Evolutionary conservation across 1,140 invertebrate genomes (phyloP), one percentile per base, ranked within the genome.

Genomic region (Heliconius congener): DNA sequence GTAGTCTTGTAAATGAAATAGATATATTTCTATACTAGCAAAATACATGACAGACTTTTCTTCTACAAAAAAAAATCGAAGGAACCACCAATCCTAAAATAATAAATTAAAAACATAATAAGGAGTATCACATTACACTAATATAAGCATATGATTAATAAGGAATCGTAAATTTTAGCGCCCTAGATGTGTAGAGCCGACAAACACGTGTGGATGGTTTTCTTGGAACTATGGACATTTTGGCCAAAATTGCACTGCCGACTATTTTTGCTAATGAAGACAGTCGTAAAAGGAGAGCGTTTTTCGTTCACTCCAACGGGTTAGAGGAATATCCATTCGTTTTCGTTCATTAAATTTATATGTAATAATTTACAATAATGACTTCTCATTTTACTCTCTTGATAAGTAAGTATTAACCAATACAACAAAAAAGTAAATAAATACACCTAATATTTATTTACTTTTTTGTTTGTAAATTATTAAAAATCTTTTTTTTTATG

Each of bases 61-160:
- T 11, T 11, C 2, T 11, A 66, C 3, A 13, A 11, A 27, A 66
- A 66, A 66, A 11, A 66, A 13, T 30, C 4, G 13, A 66, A 11
- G 9, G 9, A 11, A 66, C 60, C 2, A 66, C 11, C 60, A 3
- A 30, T 3, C 60, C 23, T 16, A 66, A 66, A 66, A 66, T 30
- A 66, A 66, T 66, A 66, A 66, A 66, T 37, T 71, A 52, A 66
- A 80, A 76, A 30, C 55, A 76, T 82, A 79, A 78, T 55, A 76
- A 83, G 80, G 77, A 81, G 74, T 73, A 81, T 83, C 79, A 77
- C 74, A 82, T 83, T 85, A 80, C 79, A 83, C 85, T 88, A 83
- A 87, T 91, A 88, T 87, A 77, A 73, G 27, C 80, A 81, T 85
- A 88, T 91, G 91, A 93, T 93, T 87, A 91, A 93, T 91, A 91